Evolutionary conservation across 2,113 vertebrate genomes (phyloP).

Genomic region (Chamaetylas fuelleborni): DNA sequence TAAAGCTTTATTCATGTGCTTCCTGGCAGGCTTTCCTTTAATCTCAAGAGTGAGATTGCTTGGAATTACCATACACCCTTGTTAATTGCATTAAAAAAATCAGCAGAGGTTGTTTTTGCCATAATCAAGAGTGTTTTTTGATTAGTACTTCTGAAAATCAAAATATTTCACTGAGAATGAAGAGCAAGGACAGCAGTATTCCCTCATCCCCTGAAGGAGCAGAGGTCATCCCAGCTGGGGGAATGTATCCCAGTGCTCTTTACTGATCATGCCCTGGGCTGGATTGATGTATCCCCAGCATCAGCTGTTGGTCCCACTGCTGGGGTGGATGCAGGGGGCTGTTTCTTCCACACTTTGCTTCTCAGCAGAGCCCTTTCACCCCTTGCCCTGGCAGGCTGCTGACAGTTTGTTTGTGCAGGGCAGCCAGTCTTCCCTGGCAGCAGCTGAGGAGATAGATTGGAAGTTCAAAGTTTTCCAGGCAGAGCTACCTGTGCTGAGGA

Average conservation of each 20-base stretch:
- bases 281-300: fast-evolving
- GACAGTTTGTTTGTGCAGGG: neutral
- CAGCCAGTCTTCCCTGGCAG: neutral
- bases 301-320: neutral
- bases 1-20: constrained; percentile 77
- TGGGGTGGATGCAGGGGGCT: neutral
- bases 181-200: neutral
- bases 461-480: neutral
- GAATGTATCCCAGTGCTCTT: neutral
- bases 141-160: constrained; percentile 76
- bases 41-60: constrained; percentile 80
- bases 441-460: neutral
- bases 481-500: neutral
- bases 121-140: constrained; percentile 78
- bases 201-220: neutral
- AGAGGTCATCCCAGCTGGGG: neutral
- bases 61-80: constrained; percentile 78
- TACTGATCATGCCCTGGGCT: fast-evolving
- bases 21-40: constrained; percentile 79
- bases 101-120: constrained; percentile 76
- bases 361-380: neutral
- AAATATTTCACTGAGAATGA: constrained; percentile 31
- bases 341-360: neutral
- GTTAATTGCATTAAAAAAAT: constrained; percentile 75
- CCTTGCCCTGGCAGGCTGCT: fast-evolving